A percentile compares a stretch with the other conserved stretches of the same genome.
Conservation (phyloP, 1,140 invertebrate species). For the Venustaconcha ellipsiformis region DNA sequence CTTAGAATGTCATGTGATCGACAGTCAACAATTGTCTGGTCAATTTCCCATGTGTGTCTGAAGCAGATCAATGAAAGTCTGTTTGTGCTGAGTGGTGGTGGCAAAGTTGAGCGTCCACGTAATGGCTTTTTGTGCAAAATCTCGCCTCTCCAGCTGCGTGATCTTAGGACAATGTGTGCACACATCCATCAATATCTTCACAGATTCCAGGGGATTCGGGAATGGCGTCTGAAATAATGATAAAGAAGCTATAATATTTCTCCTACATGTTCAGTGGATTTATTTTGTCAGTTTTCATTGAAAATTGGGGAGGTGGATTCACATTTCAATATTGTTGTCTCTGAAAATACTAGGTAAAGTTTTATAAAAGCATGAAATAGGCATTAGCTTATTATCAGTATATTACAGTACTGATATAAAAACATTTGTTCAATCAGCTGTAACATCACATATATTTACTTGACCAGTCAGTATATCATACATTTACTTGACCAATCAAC, state of each 20-base stretch:
- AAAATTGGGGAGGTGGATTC: background rate
- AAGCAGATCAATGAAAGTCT: conserved; percentile 30
- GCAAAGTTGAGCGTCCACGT: conserved; percentile 57
- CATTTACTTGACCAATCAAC: no score
- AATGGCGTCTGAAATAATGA: conserved; percentile 53
- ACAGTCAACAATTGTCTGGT: background rate
- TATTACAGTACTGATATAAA: background rate
- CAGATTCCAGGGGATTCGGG: conserved; percentile 48
- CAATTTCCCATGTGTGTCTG: conserved; percentile 26
- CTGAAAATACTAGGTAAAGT: background rate
- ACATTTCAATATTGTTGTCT: background rate
- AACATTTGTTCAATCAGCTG: no score
- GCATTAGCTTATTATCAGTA: background rate
- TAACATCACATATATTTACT: no score
- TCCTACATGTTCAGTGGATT: background rate
- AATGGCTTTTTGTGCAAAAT: conserved; percentile 45
- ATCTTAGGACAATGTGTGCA: conserved; percentile 28
- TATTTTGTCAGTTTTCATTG: background rate
- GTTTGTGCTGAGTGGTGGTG: conserved; percentile 50
- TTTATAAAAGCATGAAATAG: background rate
- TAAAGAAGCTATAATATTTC: background rate
- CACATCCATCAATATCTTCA: conserved; percentile 41
- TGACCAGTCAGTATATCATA: no score
- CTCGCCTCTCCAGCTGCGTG: conserved; percentile 36
- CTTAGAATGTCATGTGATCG: no score